Evolutionary conservation across 1,140 invertebrate genomes (phyloP).

Genomic region (Polyergus mexicanus): DNA sequence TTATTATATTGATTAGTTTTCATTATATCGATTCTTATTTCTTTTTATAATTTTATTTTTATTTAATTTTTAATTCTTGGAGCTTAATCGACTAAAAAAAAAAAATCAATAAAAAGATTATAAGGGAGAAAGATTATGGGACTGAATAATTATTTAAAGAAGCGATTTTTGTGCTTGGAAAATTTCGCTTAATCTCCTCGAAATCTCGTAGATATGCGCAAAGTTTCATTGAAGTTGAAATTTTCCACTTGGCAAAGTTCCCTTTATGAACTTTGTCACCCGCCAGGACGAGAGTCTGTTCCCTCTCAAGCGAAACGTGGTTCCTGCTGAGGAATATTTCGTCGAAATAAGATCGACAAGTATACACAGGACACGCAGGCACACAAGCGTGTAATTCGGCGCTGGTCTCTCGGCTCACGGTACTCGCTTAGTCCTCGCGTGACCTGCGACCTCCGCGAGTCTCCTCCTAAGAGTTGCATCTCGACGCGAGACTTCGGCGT

Average conservation of each 20-base stretch:
- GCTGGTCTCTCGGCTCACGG: conserved; percentile 74
- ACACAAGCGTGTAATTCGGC: conserved; percentile 79
- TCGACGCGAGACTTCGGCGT: conserved; percentile 17
- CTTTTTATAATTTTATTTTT: too few species aligned
- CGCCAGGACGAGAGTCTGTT: background rate
- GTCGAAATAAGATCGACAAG: conserved; percentile 1
- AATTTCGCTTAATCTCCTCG: background rate
- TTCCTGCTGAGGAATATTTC: conserved; percentile 12
- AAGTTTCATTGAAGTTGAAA: conserved; percentile 1
- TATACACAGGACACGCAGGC: conserved; percentile 63
- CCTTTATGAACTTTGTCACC: background rate
- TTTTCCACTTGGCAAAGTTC: background rate
- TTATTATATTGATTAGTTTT: too few species aligned
- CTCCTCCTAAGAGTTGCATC: conserved; percentile 52
- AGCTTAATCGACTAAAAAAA: too few species aligned
- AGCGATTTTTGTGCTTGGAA: too few species aligned
- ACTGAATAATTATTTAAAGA: background rate
- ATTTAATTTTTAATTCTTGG: too few species aligned
- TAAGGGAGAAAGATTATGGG: background rate
- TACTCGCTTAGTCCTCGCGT: conserved; percentile 79
- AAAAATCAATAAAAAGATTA: background rate
- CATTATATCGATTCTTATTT: too few species aligned
- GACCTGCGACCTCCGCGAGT: conserved; percentile 78
- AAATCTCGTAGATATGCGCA: background rate
- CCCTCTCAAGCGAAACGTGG: background rate